Conservation (phyloP, 2,888 invertebrate genomes). For the Mesorhabditis spiculigera region DNA sequence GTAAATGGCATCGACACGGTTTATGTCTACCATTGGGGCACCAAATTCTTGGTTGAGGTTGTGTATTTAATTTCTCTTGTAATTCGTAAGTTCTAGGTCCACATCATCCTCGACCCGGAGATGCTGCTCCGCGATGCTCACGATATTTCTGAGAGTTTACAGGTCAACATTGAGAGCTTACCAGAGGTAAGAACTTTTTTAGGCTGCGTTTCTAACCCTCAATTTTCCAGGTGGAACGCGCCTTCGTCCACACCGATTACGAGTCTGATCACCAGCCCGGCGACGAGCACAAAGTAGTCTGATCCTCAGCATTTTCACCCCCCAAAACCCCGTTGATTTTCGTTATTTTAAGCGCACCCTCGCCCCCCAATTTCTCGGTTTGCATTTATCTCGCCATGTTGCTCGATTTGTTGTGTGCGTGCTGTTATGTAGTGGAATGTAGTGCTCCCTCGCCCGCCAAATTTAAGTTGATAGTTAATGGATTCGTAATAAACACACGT, state of each 20-base stretch:
- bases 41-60: constrained; percentile 61
- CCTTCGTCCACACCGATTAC: constrained; percentile 64
- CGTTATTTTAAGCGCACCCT: no score
- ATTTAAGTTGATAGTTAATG: no score
- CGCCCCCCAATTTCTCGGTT: no score
- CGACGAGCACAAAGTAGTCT: constrained; percentile 62
- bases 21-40: constrained; percentile 64
- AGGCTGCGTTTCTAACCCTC: neutral
- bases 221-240: constrained; percentile 60
- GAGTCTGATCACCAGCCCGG: constrained; percentile 61
- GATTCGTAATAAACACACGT: no score
- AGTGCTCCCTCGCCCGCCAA: no score
- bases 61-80: neutral
- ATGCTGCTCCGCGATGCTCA: constrained; percentile 61
- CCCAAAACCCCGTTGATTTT: no score
- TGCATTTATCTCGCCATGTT: no score
- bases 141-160: constrained; percentile 63
- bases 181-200: constrained; percentile 43
- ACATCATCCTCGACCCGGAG: constrained; percentile 61
- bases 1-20: constrained; percentile 62
- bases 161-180: constrained; percentile 62
- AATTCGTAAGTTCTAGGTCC: constrained; percentile 30
- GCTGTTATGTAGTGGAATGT: no score
- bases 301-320: constrained; percentile 13
- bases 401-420: no score